Percentiles rank a stretch among this genome's conserved stretches.
phyloP scores from a whole-genome alignment of 2,888 invertebrate genomes.

The Digitonthophagus gazella region DNA sequence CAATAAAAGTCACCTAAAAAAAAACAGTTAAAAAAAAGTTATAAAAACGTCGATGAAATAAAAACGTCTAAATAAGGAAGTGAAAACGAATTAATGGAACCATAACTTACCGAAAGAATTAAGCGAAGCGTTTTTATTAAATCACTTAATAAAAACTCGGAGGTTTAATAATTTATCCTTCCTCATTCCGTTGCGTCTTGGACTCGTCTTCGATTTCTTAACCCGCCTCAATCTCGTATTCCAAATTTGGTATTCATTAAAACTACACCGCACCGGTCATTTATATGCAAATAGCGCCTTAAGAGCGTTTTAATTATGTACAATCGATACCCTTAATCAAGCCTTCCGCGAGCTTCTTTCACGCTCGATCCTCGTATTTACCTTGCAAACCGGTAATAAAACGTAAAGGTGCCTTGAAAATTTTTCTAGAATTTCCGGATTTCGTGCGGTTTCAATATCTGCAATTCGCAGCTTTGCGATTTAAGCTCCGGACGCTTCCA shows the following conservation, averaged over 20 bases:
- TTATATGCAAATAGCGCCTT: neutral
- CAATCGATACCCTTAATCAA: neutral
- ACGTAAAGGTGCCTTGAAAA: no score
- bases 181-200: neutral
- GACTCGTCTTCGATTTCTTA: neutral
- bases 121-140: neutral
- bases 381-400: no score
- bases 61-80: neutral
- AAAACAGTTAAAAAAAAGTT: neutral
- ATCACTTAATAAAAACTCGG: neutral
- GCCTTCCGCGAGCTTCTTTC: neutral
- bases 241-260: neutral
- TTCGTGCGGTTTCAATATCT: neutral
- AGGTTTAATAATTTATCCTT: neutral
- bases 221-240: neutral
- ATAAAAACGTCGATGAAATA: no score
- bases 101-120: neutral
- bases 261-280: neutral
- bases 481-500: neutral
- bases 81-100: neutral
- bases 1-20: neutral
- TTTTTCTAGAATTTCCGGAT: no score
- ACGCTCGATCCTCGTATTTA: neutral
- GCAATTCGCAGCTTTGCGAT: neutral
- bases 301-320: neutral